Conservation (phyloP, 2,888 invertebrate species). For the Aporophyla lueneburgensis region DNA sequence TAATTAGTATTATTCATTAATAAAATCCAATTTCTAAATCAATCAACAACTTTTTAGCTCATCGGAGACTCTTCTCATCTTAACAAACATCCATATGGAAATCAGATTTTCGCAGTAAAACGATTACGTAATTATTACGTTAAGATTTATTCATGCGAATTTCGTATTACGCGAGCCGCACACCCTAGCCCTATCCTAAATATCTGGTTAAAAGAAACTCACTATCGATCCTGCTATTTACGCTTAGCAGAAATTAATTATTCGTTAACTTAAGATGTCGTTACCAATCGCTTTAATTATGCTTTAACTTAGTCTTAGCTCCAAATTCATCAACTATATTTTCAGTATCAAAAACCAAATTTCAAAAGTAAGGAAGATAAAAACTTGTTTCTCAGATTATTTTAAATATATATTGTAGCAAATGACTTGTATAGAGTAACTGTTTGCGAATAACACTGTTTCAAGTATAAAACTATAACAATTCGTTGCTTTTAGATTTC, state of each 20-base stretch:
- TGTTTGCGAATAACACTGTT: not conserved
- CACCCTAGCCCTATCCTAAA: no score
- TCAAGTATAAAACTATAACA: not conserved
- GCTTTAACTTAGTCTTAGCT: not conserved
- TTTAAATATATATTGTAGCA: no score
- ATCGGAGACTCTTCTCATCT: not conserved
- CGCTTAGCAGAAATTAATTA: not conserved
- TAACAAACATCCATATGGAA: slow-evolving; percentile 22
- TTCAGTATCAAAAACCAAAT: no score
- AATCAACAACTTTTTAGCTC: not conserved
- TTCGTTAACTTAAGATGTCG: not conserved
- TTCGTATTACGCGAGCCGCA: not conserved
- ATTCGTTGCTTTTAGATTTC: not conserved
- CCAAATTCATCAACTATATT: no score
- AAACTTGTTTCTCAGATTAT: no score
- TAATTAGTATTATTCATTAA: not conserved
- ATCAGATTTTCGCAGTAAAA: slow-evolving; percentile 18
- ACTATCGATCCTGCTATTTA: not conserved
- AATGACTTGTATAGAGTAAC: not conserved
- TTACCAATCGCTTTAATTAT: not conserved
- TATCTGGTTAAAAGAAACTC: no score
- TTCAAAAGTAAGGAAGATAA: no score
- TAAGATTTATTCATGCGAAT: slow-evolving; percentile 24
- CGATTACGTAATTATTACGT: no score
- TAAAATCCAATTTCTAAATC: not conserved